Base-by-base conservation (phyloP, 2,888 invertebrate species). In the Heteromurus nitidus region DNA sequence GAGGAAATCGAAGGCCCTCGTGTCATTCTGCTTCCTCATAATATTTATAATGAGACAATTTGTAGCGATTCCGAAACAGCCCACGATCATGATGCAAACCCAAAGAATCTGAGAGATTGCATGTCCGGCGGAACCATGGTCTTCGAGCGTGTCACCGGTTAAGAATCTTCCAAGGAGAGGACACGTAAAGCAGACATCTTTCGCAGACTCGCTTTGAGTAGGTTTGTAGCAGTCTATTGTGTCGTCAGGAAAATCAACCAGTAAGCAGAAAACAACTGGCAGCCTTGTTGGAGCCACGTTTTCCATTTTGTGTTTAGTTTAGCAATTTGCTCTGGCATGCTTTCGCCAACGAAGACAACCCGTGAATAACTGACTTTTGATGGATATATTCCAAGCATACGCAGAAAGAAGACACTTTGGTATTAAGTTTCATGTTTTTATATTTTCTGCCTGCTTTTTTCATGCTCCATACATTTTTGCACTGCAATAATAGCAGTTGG, bases 1-100 rank as follows among this genome's bases (percentile, higher is more conserved):
- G n/a, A 77, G 20, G 16, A 53, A 53, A 42, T 77, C 77, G n/a
- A 77, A 77, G 3, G 69, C 36, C 18, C 70, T 24, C 1, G 22
- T 20, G 1, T 44, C 18, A 0, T 31, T 9, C 1, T 62, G 20
- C 11, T 20, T 69, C 36, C 47, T 62, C 16, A 70, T 26, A 3
- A 70, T 42, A 16, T 42, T 2, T 26, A 77, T 69, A 18, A 77
- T 77, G n/a, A 77, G 11, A n/a, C 3, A 24, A 36, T 77, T 77
- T 18, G 69, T 20, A 13, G 31, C n/a, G 11, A 36, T 36, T 36
- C 69, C 77, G 18, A 62, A 77, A 18, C 24, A 9, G 36, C 77
- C 77, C 7, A 77, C 24, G 20, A 70, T 1, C 9, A 77, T 1
- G 7, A 42, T 64, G 1, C 62, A 36, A 31, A 69, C 16, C 62